These are phyloP conservation scores for Sipunculus nudus DNA, from an alignment of 2,888 invertebrate species.

Conservation along the genomic window DNA sequence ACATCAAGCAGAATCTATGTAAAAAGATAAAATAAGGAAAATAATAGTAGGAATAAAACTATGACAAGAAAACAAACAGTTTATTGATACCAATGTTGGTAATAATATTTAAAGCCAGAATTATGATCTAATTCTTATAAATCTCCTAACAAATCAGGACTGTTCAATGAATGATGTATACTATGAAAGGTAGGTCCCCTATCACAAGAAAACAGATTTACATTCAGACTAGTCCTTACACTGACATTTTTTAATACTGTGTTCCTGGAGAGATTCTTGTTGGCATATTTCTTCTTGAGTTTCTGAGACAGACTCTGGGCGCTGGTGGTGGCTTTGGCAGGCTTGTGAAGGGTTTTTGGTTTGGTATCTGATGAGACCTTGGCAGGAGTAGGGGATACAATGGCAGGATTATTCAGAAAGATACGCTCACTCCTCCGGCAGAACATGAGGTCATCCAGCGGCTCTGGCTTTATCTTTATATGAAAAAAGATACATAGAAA, in stretches of 20 bases:
- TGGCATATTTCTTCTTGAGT: constrained; percentile 56
- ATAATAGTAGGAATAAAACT: neutral
- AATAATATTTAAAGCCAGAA: too few relatives aligned
- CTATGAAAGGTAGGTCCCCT: too few relatives aligned
- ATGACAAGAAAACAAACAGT: constrained; percentile 8
- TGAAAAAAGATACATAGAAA: too few relatives aligned
- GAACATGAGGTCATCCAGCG: constrained; percentile 63
- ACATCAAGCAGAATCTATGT: neutral
- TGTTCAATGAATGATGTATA: too few relatives aligned
- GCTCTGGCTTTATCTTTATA: too few relatives aligned
- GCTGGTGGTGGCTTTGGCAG: constrained; percentile 4
- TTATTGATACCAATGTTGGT: too few relatives aligned
- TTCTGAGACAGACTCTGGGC: constrained; percentile 53
- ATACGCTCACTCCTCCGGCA: constrained; percentile 65
- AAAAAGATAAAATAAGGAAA: neutral
- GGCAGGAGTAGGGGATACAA: constrained; percentile 6
- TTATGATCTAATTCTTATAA: too few relatives aligned
- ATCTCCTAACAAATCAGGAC: too few relatives aligned
- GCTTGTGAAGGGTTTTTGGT: constrained; percentile 10
- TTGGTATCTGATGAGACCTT: constrained; percentile 11
- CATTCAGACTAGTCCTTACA: too few relatives aligned
- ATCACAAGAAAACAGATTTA: too few relatives aligned
- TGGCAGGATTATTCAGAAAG: constrained; percentile 61
- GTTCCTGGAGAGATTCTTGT: too few relatives aligned
- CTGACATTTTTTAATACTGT: too few relatives aligned